A percentile compares a stretch with the other conserved stretches of the same genome.
Conservation (phyloP, 1,140 invertebrate species). For the Ceratina australensis region DNA sequence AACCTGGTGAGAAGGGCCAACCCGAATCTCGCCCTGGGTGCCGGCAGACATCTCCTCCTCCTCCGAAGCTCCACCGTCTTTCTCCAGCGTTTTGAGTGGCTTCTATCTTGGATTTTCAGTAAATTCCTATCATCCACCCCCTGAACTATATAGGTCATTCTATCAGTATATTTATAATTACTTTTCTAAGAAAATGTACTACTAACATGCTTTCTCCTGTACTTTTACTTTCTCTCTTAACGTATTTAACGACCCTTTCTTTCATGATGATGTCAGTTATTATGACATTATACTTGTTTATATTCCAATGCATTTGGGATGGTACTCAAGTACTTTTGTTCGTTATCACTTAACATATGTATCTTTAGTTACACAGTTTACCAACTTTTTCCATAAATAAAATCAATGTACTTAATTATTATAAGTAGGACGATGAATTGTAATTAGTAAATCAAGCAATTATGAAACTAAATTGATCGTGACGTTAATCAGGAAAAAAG, state of each 20-base stretch:
- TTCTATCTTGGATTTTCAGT: constrained; percentile 77
- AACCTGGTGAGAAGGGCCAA: constrained; percentile 96
- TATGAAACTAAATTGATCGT: too few species aligned
- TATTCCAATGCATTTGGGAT: background rate
- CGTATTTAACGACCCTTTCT: constrained; percentile 37
- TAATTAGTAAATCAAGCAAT: too few species aligned
- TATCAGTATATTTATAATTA: constrained; percentile 61
- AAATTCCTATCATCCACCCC: constrained; percentile 78
- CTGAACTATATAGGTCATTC: constrained; percentile 75
- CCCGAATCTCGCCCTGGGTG: constrained; percentile 96
- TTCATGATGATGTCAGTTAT: constrained; percentile 47
- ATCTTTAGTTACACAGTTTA: background rate
- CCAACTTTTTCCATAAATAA: background rate
- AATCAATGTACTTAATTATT: constrained; percentile 11
- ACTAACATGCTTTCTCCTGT: constrained; percentile 53
- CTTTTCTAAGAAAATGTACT: constrained; percentile 48
- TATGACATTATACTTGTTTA: constrained; percentile 18
- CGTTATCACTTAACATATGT: background rate
- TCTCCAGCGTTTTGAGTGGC: constrained; percentile 78
- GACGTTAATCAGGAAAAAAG: background rate
- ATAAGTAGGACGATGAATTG: too few species aligned
- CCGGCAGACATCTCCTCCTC: constrained; percentile 84
- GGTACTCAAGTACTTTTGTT: background rate
- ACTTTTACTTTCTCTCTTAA: background rate
- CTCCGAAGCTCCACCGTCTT: constrained; percentile 78